Conservation (phyloP, 2,888 invertebrate species). For the Cataglyphis cursor region DNA sequence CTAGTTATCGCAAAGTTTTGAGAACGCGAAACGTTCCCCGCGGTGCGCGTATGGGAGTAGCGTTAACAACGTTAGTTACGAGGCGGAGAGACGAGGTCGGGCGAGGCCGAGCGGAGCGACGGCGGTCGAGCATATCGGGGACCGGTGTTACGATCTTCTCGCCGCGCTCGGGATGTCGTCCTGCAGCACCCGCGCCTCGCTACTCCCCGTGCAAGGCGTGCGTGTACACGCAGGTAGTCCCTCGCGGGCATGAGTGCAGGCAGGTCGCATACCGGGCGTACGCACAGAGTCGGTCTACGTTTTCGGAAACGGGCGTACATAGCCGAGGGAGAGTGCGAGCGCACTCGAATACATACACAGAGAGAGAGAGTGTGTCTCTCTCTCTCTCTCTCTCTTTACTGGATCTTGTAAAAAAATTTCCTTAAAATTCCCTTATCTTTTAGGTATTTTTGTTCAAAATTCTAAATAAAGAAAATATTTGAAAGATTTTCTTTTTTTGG, state of each 20-base stretch:
- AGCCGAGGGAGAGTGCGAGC: conserved; percentile 20
- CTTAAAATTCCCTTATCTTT: too few species aligned
- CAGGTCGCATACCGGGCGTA: conserved; percentile 32
- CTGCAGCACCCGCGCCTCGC: conserved; percentile 5
- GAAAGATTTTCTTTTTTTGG: too few species aligned
- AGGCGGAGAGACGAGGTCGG: conserved; percentile 24
- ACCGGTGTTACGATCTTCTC: conserved; percentile 25
- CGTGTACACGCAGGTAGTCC: conserved; percentile 17
- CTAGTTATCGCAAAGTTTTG: conserved; percentile 41
- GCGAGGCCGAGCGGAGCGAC: conserved; percentile 15
- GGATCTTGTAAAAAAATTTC: too few species aligned
- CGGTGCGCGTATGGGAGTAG: conserved; percentile 18
- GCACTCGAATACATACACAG: background rate
- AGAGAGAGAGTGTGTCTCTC: too few species aligned
- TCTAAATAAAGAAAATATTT: too few species aligned
- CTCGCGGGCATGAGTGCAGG: conserved; percentile 30
- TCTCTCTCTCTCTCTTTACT: too few species aligned
- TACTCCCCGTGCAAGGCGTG: background rate
- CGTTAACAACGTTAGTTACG: conserved; percentile 29
- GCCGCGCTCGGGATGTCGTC: conserved; percentile 25
- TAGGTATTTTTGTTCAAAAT: too few species aligned
- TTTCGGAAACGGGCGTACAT: conserved; percentile 80
- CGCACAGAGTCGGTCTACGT: conserved; percentile 74
- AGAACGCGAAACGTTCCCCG: conserved; percentile 9
- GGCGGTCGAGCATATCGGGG: conserved; percentile 46